phyloP scores from a whole-genome alignment of 2,888 invertebrate genomes.

The Drosophila crucigera region DNA sequence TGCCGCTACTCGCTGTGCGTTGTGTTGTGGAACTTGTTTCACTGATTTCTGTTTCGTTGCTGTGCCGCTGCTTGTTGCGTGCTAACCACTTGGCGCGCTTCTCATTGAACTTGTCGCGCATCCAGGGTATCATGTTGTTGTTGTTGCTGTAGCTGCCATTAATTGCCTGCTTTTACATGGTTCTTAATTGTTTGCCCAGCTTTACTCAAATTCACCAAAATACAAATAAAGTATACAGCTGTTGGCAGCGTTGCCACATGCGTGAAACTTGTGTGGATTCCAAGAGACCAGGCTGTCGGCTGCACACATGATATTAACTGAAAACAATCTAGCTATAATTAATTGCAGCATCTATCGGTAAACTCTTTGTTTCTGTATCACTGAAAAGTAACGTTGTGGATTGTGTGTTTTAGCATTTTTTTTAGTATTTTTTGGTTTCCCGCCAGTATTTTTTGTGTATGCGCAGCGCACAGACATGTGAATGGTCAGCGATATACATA shows the following conservation, averaged over 20 bases:
- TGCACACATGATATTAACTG: neutral
- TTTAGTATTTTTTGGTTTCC: neutral
- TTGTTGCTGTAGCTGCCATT: conserved; percentile 60
- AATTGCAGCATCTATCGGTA: neutral
- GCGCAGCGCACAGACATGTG: conserved; percentile 8
- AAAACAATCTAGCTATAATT: neutral
- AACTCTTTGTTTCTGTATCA: neutral
- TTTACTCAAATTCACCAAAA: conserved; percentile 38
- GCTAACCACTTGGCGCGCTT: conserved; percentile 84
- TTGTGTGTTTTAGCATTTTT: conserved; percentile 4
- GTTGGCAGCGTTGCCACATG: conserved; percentile 50
- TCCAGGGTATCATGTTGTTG: conserved; percentile 84
- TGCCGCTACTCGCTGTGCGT: conserved; percentile 29
- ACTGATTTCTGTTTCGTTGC: conserved; percentile 35
- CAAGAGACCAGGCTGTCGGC: neutral
- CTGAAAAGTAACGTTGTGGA: conserved; percentile 1
- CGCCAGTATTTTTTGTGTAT: neutral
- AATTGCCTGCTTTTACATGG: conserved; percentile 41
- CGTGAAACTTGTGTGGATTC: conserved; percentile 2
- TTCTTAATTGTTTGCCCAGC: conserved; percentile 26
- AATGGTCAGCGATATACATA: conserved; percentile 16
- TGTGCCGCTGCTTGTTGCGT: conserved; percentile 73
- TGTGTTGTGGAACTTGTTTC: conserved; percentile 49
- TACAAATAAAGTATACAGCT: conserved; percentile 58
- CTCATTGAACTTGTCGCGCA: conserved; percentile 85